A percentile compares a stretch with the other conserved stretches of the same genome.
These are phyloP conservation scores for Petroica traversi DNA, from an alignment of 2,113 vertebrate genomes.

Conservation along the genomic window DNA sequence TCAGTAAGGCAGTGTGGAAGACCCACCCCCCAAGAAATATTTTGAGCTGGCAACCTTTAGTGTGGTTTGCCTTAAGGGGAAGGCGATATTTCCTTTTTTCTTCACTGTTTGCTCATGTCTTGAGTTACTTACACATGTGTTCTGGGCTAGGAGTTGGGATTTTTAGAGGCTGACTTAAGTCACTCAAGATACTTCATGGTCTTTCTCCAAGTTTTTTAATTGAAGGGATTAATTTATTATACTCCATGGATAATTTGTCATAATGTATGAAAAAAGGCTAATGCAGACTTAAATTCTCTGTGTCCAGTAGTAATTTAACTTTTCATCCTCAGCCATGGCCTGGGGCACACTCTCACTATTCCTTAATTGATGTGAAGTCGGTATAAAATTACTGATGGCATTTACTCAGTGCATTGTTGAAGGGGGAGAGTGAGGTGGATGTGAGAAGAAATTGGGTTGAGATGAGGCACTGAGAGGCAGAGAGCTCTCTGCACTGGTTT, in stretches of 20 bases:
- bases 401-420: background rate
- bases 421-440: background rate
- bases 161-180: background rate
- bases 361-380: background rate
- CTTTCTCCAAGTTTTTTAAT: background rate
- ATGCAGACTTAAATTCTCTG: background rate
- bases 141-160: background rate
- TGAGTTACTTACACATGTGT: background rate
- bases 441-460: background rate
- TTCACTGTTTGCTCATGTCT: background rate
- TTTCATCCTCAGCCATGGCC: background rate
- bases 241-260: background rate
- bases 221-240: background rate
- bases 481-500: too few species aligned
- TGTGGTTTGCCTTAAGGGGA: background rate
- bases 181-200: background rate
- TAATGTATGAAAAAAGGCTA: background rate
- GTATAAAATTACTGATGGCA: background rate
- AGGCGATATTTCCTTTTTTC: background rate
- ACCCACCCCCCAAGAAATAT: background rate
- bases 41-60: background rate
- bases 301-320: background rate
- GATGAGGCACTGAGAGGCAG: background rate
- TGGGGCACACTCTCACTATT: background rate
- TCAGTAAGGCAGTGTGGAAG: constrained; percentile 77